phyloP scores from a whole-genome alignment of 2,797 vertebrate species.

The Gymnoscopelus microlampas region DNA sequence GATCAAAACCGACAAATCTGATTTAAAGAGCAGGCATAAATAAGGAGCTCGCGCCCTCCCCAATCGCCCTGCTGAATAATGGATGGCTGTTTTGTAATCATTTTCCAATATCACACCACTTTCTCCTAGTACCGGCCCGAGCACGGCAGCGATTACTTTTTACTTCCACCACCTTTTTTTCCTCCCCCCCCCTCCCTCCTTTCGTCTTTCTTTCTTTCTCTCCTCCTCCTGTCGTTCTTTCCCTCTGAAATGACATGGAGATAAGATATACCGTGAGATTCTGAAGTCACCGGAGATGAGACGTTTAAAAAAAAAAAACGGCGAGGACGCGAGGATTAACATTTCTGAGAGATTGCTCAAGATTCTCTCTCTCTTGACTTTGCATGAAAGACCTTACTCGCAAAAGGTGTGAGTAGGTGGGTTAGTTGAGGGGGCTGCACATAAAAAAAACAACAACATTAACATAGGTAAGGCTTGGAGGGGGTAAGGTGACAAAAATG shows the following conservation, averaged over 20 bases:
- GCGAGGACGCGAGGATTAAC: slow-evolving; percentile 37
- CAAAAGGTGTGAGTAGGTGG: slow-evolving; percentile 26
- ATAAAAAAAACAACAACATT: slow-evolving; percentile 9
- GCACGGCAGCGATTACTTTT: slow-evolving; percentile 36
- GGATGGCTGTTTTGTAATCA: slow-evolving; percentile 84
- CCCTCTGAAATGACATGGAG: slow-evolving; percentile 8
- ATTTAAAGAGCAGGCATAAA: slow-evolving; percentile 83
- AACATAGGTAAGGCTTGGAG: slow-evolving; percentile 23
- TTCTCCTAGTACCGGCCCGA: slow-evolving; percentile 45
- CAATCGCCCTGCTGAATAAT: slow-evolving; percentile 83
- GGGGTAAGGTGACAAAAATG: slow-evolving; percentile 18
- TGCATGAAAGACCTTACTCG: slow-evolving; percentile 8
- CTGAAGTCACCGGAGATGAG: slow-evolving; percentile 18
- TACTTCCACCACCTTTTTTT: slow-evolving; percentile 3
- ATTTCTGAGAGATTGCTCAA: slow-evolving; percentile 41
- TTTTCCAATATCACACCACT: slow-evolving; percentile 80
- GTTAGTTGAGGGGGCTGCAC: slow-evolving; percentile 9
- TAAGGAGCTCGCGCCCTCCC: slow-evolving; percentile 79
- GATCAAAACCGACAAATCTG: slow-evolving; percentile 86
- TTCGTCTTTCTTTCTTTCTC: slow-evolving; percentile 15
- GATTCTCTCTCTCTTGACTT: slow-evolving; percentile 28
- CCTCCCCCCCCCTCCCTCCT: neutral
- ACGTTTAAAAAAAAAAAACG: slow-evolving; percentile 41
- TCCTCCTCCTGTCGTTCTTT: neutral
- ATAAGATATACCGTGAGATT: slow-evolving; percentile 29